Base-by-base conservation (phyloP, 2,797 vertebrate species). In the Lacerta viridis region DNA sequence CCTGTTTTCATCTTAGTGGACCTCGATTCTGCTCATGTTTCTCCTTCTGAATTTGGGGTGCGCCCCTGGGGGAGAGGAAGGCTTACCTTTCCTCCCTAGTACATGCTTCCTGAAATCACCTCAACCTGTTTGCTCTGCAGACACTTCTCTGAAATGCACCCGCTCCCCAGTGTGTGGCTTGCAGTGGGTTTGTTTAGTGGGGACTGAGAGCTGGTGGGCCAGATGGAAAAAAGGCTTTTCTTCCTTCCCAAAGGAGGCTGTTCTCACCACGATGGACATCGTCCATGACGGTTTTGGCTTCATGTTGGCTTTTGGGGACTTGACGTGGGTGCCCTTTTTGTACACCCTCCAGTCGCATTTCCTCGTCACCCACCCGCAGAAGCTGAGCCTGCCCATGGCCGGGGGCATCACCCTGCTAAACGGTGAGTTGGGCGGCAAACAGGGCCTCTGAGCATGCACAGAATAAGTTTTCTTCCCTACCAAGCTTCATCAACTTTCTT, bases 241-340 rank as follows among this genome's bases (percentile, higher is more conserved):
- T 36, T 18, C 66, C n/a, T 55, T 25, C 18, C 74, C 74, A 86
- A 96, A 99, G 98, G 98, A 98, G 91, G 98, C 98, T 0, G 91
- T 99, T 75, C 97, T 99, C 74, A 98, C 98, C 59, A 98, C 98
- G 80, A 98, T 99, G 98, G 98, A 99, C 94, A 99, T 99, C 18
- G 97, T 97, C 6, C 98, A 98, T 0, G 98, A 99, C 1, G 98
- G 98, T 5, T 99, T 99, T 85, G 98, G 98, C 76, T 99, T 99
- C 94, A 99, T 99, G 98, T 87, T 99, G 95, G 98, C 96, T 5
- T 99, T 98, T 7, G 98, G 98, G n/a, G 98, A 99, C 95, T 94
- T 99, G 85, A 97, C 97, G 20, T 99, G 98, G 98, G 98, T 99
- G 43, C 98, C 98, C 20, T 99, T 99, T 93, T 97, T 97, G 3